Base-by-base conservation (phyloP, 1,140 invertebrate genomes). In the Cherax quadricarinatus region DNA sequence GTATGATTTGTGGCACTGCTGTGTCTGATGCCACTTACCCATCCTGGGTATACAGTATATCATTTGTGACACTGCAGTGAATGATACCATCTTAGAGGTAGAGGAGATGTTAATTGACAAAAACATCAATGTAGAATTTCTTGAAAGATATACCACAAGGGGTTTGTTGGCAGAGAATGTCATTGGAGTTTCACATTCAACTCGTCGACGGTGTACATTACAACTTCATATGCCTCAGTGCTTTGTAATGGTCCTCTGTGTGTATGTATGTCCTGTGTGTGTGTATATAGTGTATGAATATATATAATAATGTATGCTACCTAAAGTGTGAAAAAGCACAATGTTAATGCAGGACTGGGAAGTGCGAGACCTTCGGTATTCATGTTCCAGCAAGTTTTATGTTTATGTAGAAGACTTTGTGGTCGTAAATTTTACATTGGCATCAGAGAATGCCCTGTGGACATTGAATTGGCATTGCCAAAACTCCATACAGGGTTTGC, bases 211-310 rank as follows among this genome's bases (percentile, higher is more conserved):
- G 70, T 75, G 24, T 75, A 75, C 70, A 75, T 4, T 75, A 41
- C 30, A 75, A 75, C 70, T 12, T 75, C 30, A 75, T n/a, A 75
- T 75, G 70, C 70, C 70, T 75, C 70, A 75, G 24, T 75, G n/a
- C 70, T 75, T 30, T 75, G 70, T 75, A 75, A 24, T 75, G 24
- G 70, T 75, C 70, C 24, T 75, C 14, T 70, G 21, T 60, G 21
- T 60, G 57, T 70, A 41, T 41, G 30, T 41, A 41, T 41, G 30
- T 41, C 30, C 30, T 41, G 30, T 41, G 30, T 41, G 30, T 41
- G 2, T 41, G 2, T 57, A 57, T 57, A 4, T 57, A 57, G 14
- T 57, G 14, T 57, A 57, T 57, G 14, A 10, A 57, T 57, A 57
- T 57, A 57, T 57, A 57, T 57, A 57, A 57, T 57, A 4, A 57